These are phyloP conservation scores for Falco columbarius DNA, from an alignment of 2,797 vertebrate species.

Conservation along the genomic window DNA sequence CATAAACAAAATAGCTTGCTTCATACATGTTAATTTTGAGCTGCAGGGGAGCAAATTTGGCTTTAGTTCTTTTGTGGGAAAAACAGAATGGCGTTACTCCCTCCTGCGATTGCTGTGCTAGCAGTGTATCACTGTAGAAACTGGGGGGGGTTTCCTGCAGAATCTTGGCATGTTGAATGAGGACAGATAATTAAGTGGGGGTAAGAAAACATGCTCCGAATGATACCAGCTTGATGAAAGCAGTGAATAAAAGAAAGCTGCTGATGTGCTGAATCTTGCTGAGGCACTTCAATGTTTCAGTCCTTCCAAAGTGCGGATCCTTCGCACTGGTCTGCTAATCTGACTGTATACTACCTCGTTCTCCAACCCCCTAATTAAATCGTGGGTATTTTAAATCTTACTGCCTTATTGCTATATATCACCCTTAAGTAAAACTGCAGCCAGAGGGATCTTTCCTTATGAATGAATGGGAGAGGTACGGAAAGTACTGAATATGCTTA, in stretches of 20 bases:
- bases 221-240: neutral
- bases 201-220: neutral
- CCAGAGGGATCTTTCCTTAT: neutral
- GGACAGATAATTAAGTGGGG: neutral
- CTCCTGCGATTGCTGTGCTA: neutral
- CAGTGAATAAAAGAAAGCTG: neutral
- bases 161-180: neutral
- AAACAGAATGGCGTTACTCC: neutral
- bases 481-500: neutral
- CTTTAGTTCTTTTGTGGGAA: neutral
- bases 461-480: neutral
- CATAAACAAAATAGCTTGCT: neutral
- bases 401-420: neutral
- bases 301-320: neutral
- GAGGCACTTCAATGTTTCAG: neutral
- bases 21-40: neutral
- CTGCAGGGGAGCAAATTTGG: neutral
- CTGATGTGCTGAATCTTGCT: neutral
- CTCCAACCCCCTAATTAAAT: neutral
- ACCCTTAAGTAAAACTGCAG: neutral
- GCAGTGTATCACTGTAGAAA: neutral
- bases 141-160: neutral
- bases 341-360: neutral
- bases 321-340: neutral
- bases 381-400: neutral